Evolutionary conservation across 2,113 vertebrate species (phyloP), one percentile per base, ranked within the genome.

Genomic region (Camarhynchus parvulus): DNA sequence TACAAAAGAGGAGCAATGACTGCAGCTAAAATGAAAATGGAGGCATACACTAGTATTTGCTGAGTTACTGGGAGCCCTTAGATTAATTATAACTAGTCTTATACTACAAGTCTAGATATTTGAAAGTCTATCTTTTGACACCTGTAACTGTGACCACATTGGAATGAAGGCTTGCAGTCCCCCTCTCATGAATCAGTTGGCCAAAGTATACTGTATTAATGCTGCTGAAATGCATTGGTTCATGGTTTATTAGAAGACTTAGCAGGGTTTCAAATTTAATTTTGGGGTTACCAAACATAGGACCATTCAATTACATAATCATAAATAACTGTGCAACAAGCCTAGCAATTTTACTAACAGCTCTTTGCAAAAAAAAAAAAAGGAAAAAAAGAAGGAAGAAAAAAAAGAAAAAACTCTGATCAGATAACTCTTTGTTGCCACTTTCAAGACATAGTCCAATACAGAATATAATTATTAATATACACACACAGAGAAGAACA

Each of bases 401-500:
- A 15, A 22, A 42, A 5, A 41, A n/a, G 6, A 18, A 4, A 25
- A 14, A 27, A 3, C 16, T 68, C 35, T 46, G 46, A 58, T 7
- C 44, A 79, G 21, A 31, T 20, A 42, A 66, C 44, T 13, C 30
- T 73, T 59, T 10, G 3, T 22, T 73, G 23, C 18, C 9, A 23
- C 23, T 89, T 74, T 78, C 31, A 61, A 68, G 50, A 52, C 19
- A 33, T 0, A 41, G 1, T 5, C 44, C 44, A 61, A 64, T 37
- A 67, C 15, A 22, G n/a, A 24, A 52, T 28, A 12, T 17, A 64
- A 47, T 63, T 59, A 50, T 10, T 56, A 52, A 35, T 28, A 52
- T 12, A 18, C 9, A 47, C 7, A 27, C 0, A 3, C 0, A 0
- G 24, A 67, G 37, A 23, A 9, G 63, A 55, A 69, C 31, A 55